Evolutionary conservation across 2,113 vertebrate species (phyloP), one percentile per base, ranked within the genome.

Genomic region (Tachysurus fulvidraco): DNA sequence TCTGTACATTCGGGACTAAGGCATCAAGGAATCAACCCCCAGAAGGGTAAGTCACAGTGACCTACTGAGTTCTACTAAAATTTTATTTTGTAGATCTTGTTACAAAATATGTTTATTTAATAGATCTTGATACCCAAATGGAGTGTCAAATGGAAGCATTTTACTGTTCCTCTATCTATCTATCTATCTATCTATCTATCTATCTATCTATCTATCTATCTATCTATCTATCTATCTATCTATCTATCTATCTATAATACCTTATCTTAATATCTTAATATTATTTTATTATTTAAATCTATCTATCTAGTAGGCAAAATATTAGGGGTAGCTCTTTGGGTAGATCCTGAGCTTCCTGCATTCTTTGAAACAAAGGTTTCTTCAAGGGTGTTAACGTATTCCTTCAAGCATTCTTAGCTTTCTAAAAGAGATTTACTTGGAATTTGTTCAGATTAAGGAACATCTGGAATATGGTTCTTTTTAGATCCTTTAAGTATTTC

Each of bases 211-310:
- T 30, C 64, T 13, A 16, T 67, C 64, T 30, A 30, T 67, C 28
- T 52, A 36, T 55, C 76, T 36, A 30, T 79, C 13, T 52, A 79
- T 55, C 76, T 28, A 79, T 79, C 76, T 17, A 57, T 79, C 77
- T 21, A 36, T 59, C n/a, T 21, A n/a, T 36, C 19, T 19, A 57
- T 80, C 77, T 10, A 14, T 28, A 36, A 36, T 36, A 36, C 36
- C 2, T 36, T 36, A 36, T 36, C 36, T 36, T 36, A 36, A 36
- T 36, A 36, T 2, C 36, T 1, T 36, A 36, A 36, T 36, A 36
- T 36, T 2, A 36, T 36, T 36, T 36, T 36, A 36, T 36, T 36
- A 36, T 36, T 36, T 36, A 36, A 36, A 36, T 36, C 46, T 9
- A 50, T 50, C 46, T 9, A 50, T 50, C 46, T 50, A 4, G 5